phyloP scores from a whole-genome alignment of 2,113 vertebrate genomes.

The Vidua macroura region DNA sequence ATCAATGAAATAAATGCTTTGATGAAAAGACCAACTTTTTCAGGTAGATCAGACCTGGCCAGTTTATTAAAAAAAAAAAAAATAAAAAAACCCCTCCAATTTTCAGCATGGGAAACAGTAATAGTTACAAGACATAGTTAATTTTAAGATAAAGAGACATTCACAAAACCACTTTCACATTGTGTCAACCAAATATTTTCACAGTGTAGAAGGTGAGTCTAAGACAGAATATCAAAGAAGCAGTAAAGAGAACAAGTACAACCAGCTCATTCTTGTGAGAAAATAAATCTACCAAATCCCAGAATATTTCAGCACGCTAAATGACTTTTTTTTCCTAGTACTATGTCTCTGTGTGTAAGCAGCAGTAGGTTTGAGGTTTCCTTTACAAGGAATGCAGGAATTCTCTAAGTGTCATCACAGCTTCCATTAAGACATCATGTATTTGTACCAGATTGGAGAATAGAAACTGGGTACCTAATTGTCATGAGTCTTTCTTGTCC shows the following conservation, averaged over 20 bases:
- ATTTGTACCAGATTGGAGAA: background rate
- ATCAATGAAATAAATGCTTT: background rate
- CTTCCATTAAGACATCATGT: fast-evolving
- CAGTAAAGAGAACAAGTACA: background rate
- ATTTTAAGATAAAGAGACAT: background rate
- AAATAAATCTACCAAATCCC: background rate
- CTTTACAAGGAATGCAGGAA: background rate
- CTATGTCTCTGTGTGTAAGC: background rate
- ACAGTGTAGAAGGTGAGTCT: fast-evolving
- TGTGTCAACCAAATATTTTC: background rate
- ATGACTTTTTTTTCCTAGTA: background rate
- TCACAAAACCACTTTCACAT: fast-evolving
- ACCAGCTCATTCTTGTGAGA: background rate
- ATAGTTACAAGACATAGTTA: background rate
- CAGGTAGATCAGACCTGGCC: fast-evolving
- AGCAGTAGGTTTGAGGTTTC: background rate
- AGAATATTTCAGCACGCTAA: background rate
- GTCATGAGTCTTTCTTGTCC: background rate
- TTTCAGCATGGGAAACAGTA: background rate
- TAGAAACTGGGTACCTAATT: background rate
- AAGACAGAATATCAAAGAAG: background rate
- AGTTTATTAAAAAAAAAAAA: background rate
- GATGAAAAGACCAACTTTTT: background rate
- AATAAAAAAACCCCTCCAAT: background rate
- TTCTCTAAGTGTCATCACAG: background rate